Evolutionary conservation across 1,140 invertebrate genomes (phyloP).

Genomic region (Conus ventricosus): DNA sequence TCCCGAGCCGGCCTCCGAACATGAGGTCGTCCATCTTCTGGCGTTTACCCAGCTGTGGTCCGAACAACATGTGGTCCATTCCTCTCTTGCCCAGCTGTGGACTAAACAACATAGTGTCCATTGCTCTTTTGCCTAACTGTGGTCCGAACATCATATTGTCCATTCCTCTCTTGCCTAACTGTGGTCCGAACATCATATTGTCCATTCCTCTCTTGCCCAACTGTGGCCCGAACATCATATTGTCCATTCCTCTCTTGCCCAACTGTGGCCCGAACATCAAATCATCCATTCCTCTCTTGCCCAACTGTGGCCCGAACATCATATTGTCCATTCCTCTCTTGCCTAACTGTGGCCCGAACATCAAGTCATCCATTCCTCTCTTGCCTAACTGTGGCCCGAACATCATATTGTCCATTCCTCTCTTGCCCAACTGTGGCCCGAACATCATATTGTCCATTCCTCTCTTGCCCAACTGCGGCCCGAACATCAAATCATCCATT

Average conservation of each 20-base stretch:
- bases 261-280: conserved; percentile 27
- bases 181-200: conserved; percentile 16
- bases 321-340: conserved; percentile 23
- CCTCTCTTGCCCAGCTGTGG: conserved; percentile 32
- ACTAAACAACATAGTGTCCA: conserved; percentile 26
- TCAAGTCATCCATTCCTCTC: conserved; percentile 7
- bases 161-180: conserved; percentile 23
- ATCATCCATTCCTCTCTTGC: conserved; percentile 15
- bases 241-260: conserved; percentile 22
- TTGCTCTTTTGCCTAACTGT: conserved; percentile 27
- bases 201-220: conserved; percentile 28
- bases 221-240: conserved; percentile 23
- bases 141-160: conserved; percentile 21
- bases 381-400: conserved; percentile 15
- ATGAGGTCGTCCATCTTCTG: not conserved
- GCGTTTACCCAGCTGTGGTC: conserved; percentile 29
- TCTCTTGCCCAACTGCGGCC: conserved; percentile 11
- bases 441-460: too few species aligned
- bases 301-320: conserved; percentile 21
- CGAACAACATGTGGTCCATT: conserved; percentile 18
- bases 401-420: not conserved
- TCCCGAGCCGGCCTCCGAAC: conserved; percentile 27
- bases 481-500: not conserved
- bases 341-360: conserved; percentile 21
- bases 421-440: not conserved